Conservation (phyloP, 2,888 invertebrate species). For the Conops quadrifasciatus region DNA sequence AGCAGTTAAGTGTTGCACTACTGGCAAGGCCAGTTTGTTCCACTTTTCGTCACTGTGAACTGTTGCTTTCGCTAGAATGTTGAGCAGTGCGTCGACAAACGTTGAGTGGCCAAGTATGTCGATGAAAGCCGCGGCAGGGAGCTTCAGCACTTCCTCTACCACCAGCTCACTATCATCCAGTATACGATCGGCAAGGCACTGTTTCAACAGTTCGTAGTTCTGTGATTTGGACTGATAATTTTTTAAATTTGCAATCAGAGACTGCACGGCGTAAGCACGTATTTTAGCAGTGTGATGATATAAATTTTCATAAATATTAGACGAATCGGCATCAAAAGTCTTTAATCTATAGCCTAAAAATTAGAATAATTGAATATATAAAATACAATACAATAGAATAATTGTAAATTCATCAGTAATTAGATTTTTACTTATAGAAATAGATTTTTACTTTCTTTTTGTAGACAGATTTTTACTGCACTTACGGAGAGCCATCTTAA, state of each 20-base stretch:
- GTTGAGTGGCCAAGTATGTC: constrained; percentile 66
- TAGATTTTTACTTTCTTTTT: too few relatives aligned
- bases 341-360: constrained; percentile 68
- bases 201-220: constrained; percentile 69
- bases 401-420: neutral
- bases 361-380: neutral
- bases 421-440: neutral
- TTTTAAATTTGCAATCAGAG: constrained; percentile 69
- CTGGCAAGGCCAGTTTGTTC: constrained; percentile 60
- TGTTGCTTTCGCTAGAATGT: constrained; percentile 66
- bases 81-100: constrained; percentile 67
- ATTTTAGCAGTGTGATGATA: constrained; percentile 76
- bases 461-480: too few relatives aligned
- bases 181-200: constrained; percentile 73
- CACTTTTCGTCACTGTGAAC: constrained; percentile 65
- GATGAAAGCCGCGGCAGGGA: constrained; percentile 62
- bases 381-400: too few relatives aligned
- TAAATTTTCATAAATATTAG: constrained; percentile 73
- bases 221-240: constrained; percentile 61
- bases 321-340: constrained; percentile 67
- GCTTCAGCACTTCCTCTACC: constrained; percentile 68
- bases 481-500: constrained; percentile 63
- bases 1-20: constrained; percentile 67
- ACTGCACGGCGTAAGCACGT: constrained; percentile 74
- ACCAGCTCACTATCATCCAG: constrained; percentile 74